Base-by-base conservation (phyloP, 2,888 invertebrate genomes). In the Eupsilia transversa region DNA sequence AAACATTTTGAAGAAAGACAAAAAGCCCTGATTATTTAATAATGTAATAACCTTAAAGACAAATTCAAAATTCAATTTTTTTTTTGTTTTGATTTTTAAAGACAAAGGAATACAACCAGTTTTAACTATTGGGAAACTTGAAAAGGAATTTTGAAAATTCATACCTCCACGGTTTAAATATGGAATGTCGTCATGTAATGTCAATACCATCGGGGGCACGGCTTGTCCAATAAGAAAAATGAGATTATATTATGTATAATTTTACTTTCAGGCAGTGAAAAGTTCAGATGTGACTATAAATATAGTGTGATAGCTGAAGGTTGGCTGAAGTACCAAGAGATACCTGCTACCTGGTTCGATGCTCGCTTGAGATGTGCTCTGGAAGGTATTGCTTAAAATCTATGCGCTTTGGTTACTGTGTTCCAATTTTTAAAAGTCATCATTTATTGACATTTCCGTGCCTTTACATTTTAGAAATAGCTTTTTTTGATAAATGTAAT, bases 241-340 rank as follows among this genome's bases (percentile, higher is more conserved):
- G 3, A 1, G n/a, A 52, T 49, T 49, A 23, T 49, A 14, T 4
- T 49, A 14, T 4, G 12, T 1, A 14, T 30, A 14, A 46, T 23
- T 46, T 46, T 33, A 33, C 14, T 65, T 65, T 65, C 69, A 69
- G 69, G 1, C 9, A 3, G 69, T 27, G 64, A 54, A 12, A 54
- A 65, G 0, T 76, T 61, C 41, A 64, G 77, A 69, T 79, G 77
- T 56, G 79, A 79, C 49, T 79, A 79, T 43, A 72, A 30, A 30
- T 79, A 60, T 43, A 69, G 61, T 52, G 1, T 0, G 0, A 9
- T 43, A 6, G 72, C 72, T 3, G 41, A 43, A 10, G 79, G 72
- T 5, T 79, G 79, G 79, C 52, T 77, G 20, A 79, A 79, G n/a
- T 76, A 66, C n/a, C 68, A 69, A 3, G 33, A 72, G 14, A 41